Base-by-base conservation (phyloP, 2,797 vertebrate species). In the Orestias chungarensis region DNA sequence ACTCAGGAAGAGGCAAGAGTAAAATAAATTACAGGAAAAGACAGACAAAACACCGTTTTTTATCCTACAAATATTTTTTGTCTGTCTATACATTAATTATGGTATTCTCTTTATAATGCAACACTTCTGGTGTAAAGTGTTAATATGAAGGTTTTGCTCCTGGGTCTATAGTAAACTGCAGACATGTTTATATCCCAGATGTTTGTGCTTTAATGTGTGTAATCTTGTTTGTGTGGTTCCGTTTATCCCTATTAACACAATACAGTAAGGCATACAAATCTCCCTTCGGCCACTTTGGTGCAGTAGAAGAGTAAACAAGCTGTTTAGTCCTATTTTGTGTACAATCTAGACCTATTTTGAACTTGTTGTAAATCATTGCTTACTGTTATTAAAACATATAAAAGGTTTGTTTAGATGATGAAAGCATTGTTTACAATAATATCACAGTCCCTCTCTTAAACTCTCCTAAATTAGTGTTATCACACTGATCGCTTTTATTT, bases 1-100 rank as follows among this genome's bases (percentile, higher is more conserved):
- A 86, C 81, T 81, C 73, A 68, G 82, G 77, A 76, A 74, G 82
- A 81, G 72, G 81, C 71, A 69, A 68, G 71, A 87, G 78, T 71
- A 49, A 73, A 83, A 78, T 72, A 70, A 72, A 81, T 50, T 42
- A 66, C 46, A 25, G 83, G 69, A 80, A 82, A 76, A 47, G 47
- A 29, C 61, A 57, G 11, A 23, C 35, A 44, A 79, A 74, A 82
- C 29, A 62, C 78, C 50, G 68, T 43, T 55, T 79, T 81, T 74
- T 77, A 62, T 77, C 78, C 31, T 25, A n/a, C 67, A 23, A 66
- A 66, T 77, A n/a, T 42, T 46, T 76, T 57, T 50, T 50, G n/a
- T 25, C 49, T 50, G 23, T 62, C 6, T 40, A n/a, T 49, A 35
- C 42, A 29, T 33, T 31, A 6, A 12, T 40, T 12, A 33, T 11